Evolutionary conservation across 92 coral and sea anemone species (phyloP).

Genomic region (Siderastrea radians): DNA sequence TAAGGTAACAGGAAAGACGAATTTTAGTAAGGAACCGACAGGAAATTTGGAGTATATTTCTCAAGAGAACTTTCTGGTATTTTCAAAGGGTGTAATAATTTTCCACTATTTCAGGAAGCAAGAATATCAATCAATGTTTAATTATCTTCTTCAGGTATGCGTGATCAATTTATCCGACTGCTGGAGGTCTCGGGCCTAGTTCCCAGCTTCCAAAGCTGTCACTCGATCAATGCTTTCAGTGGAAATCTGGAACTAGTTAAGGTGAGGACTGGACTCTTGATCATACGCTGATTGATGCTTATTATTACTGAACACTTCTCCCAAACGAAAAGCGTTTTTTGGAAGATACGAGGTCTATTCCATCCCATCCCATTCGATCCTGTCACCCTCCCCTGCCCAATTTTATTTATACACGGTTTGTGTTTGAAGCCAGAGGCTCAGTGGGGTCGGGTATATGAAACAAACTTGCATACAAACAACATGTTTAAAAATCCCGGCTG

Average conservation of each 20-base stretch:
- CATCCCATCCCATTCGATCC: neutral
- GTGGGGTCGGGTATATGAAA: no score
- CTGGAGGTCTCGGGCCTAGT: constrained; percentile 78
- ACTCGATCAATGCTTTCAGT: constrained; percentile 66
- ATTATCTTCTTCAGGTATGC: constrained; percentile 71
- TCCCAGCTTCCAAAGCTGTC: constrained; percentile 56
- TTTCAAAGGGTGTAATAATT: no score
- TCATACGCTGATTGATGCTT: neutral
- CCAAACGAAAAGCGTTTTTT: no score
- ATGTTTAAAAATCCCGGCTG: no score
- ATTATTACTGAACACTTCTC: neutral
- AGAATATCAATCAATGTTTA: neutral
- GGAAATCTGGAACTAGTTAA: constrained; percentile 85
- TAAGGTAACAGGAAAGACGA: no score
- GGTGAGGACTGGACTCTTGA: constrained; percentile 19
- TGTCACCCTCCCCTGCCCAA: neutral
- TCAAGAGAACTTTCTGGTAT: no score
- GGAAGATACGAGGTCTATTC: neutral
- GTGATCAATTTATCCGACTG: constrained; percentile 79
- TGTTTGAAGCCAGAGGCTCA: no score
- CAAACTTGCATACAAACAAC: no score
- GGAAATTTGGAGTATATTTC: no score
- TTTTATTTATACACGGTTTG: no score
- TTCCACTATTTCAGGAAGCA: neutral
- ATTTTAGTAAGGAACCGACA: no score